Base-by-base conservation (phyloP, 1,140 invertebrate genomes). In the Rhopalosiphum padi region DNA sequence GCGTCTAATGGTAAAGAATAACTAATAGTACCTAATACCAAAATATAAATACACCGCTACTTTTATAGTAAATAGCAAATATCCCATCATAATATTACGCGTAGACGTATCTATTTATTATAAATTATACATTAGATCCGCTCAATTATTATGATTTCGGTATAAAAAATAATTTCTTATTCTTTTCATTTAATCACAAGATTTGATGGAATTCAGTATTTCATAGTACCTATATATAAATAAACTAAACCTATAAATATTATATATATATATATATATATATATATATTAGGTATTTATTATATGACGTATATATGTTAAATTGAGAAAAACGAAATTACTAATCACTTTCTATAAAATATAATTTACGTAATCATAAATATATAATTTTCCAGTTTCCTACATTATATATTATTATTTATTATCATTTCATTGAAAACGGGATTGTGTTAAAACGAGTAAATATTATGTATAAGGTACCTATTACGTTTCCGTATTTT, bases 51-150 rank as follows among this genome's bases (percentile, higher is more conserved):
- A 83, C n/a, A 22, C 35, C 8, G n/a, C 23, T 92, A 51, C 68
- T 92, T 83, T 82, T 92, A 92, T 83, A 82, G 30, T 91, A 43
- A 25, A 91, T 91, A 48, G 23, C 7, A 86, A 87, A 46, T 87
- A 48, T 6, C 23, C 35, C 21, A 37, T 37, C 5, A 83, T 51
- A 18, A 51, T 51, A 21, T 21, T 11, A 41, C 21, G 25, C 25
- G 9, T 60, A 60, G 55, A 60, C 25, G 15, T 30, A 60, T 30
- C 55, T 89, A 51, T 89, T 18, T 37, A 53, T 15, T 25, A 8
- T 48, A 83, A 9, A 83, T 48, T 48, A 51, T 82, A 83, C 55
- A 92, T 92, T 92, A 92, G 91, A 92, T 83, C 51, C 91, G 91
- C 68, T 92, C 77, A 92, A 92, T 92, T 92, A 91, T 91, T 30